Evolutionary conservation across 2,888 invertebrate genomes (phyloP).

Genomic region (Anodontia alba): DNA sequence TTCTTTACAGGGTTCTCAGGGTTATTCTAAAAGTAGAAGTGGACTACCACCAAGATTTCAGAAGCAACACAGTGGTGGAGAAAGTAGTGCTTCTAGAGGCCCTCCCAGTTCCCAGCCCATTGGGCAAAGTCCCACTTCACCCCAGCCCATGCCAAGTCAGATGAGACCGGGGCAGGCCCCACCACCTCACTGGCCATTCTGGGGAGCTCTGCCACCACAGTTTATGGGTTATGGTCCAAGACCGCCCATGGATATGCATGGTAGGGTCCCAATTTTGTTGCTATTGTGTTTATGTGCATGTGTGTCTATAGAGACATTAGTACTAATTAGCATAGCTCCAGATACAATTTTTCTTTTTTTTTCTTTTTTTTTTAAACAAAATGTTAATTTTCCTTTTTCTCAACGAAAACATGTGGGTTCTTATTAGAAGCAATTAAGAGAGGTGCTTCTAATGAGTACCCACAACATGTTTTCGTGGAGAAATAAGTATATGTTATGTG

Average conservation of each 20-base stretch:
- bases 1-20: slow-evolving; percentile 57
- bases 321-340: neutral
- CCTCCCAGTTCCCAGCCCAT: slow-evolving; percentile 34
- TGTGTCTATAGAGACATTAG: neutral
- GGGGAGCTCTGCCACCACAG: slow-evolving; percentile 75
- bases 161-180: slow-evolving; percentile 81
- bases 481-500: no score
- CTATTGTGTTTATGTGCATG: neutral
- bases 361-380: no score
- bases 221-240: slow-evolving; percentile 80
- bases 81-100: slow-evolving; percentile 30
- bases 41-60: slow-evolving; percentile 92
- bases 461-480: no score
- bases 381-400: no score
- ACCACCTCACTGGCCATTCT: slow-evolving; percentile 75
- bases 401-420: no score
- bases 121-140: slow-evolving; percentile 63
- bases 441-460: no score
- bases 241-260: slow-evolving; percentile 81
- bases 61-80: slow-evolving; percentile 74
- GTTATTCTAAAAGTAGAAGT: slow-evolving; percentile 88
- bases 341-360: no score
- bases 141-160: slow-evolving; percentile 70
- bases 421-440: no score
- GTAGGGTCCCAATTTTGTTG: slow-evolving; percentile 50